These are phyloP conservation scores for Rhincodon typus DNA, from an alignment of 2,797 vertebrate species.

Conservation along the genomic window DNA sequence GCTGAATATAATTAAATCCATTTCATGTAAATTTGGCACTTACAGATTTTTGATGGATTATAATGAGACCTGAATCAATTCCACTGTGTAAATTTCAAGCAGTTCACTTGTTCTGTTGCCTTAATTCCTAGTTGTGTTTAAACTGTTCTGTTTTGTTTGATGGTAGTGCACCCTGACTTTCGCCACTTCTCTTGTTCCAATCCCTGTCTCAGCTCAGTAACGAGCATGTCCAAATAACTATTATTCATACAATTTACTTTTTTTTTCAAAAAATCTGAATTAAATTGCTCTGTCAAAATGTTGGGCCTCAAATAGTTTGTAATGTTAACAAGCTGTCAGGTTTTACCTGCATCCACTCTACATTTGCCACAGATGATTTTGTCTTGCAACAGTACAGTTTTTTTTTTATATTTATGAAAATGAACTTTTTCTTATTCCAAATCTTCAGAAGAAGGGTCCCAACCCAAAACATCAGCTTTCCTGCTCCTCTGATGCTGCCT, in stretches of 20 bases:
- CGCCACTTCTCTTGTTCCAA: too few relatives aligned
- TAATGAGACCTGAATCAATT: slow-evolving; percentile 34
- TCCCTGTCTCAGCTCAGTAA: neutral
- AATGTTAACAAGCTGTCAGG: neutral
- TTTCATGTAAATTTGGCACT: slow-evolving; percentile 36
- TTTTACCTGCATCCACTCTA: neutral
- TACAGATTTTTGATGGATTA: slow-evolving; percentile 40
- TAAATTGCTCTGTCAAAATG: neutral
- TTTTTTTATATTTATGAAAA: neutral
- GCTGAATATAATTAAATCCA: slow-evolving; percentile 24
- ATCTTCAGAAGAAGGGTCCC: neutral
- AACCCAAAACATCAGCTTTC: too few relatives aligned
- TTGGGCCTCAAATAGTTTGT: neutral
- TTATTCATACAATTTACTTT: neutral
- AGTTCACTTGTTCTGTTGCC: slow-evolving; percentile 31
- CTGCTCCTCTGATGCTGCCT: too few relatives aligned
- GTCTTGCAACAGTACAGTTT: neutral
- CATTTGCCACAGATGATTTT: neutral
- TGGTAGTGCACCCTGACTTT: neutral
- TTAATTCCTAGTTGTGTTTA: slow-evolving; percentile 35
- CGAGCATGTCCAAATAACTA: neutral
- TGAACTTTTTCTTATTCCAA: neutral
- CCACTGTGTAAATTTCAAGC: slow-evolving; percentile 26
- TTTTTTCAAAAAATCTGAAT: neutral
- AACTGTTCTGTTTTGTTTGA: slow-evolving; percentile 34